Conservation (phyloP, 2,797 vertebrate genomes). For the Miichthys miiuy region DNA sequence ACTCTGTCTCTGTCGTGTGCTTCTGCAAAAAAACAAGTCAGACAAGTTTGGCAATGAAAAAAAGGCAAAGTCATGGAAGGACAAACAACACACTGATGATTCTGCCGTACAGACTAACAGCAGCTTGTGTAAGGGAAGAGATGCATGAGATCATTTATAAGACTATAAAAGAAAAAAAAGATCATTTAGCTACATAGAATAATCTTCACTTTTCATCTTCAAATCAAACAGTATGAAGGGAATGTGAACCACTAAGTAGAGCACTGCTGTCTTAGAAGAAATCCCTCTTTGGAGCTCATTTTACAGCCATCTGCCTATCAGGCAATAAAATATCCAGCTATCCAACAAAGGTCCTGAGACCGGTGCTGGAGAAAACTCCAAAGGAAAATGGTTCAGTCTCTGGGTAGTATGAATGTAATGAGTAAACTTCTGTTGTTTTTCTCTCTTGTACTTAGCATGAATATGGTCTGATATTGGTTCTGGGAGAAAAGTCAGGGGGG, state of each 20-base stretch:
- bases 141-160: not conserved
- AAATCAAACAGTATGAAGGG: not conserved
- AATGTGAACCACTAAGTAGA: no score
- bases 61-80: not conserved
- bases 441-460: not conserved
- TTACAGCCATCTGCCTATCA: not conserved
- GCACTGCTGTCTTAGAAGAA: not conserved
- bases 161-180: not conserved
- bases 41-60: not conserved
- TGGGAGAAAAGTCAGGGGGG: not conserved
- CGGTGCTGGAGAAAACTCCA: not conserved
- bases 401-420: no score
- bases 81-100: not conserved
- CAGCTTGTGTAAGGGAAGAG: not conserved
- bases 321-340: not conserved
- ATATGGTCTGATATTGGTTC: not conserved
- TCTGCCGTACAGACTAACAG: not conserved
- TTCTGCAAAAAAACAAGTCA: constrained; percentile 67
- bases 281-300: not conserved
- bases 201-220: not conserved
- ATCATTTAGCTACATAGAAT: not conserved
- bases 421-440: not conserved
- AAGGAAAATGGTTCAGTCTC: not conserved
- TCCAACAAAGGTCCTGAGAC: not conserved
- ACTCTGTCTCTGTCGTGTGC: constrained; percentile 23